Percentiles rank a stretch among this genome's conserved stretches.
These are phyloP conservation scores for Aethes cnicana DNA, from an alignment of 2,888 invertebrate species.

Conservation along the genomic window DNA sequence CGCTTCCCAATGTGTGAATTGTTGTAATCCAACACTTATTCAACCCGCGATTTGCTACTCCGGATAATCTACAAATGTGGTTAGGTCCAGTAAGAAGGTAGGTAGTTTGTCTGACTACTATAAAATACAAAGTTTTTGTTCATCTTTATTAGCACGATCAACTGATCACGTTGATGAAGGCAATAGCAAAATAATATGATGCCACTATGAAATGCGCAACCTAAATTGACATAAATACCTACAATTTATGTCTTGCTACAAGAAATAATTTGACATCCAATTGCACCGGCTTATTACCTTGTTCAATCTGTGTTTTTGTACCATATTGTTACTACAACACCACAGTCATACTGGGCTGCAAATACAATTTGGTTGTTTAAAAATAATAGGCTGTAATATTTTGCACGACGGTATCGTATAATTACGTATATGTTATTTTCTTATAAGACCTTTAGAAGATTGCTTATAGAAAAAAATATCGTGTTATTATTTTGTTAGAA, in stretches of 20 bases:
- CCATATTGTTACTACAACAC: slow-evolving; percentile 19
- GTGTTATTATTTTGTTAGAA: background rate
- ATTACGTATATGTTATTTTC: background rate
- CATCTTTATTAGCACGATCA: too few relatives aligned
- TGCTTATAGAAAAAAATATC: too few relatives aligned
- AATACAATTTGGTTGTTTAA: slow-evolving; percentile 22
- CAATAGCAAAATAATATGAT: slow-evolving; percentile 1
- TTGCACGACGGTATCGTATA: background rate
- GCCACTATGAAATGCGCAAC: background rate
- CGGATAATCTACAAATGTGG: slow-evolving; percentile 16
- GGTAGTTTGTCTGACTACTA: too few relatives aligned
- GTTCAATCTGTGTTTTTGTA: slow-evolving; percentile 7
- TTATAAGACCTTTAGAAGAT: too few relatives aligned
- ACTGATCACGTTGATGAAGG: background rate
- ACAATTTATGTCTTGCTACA: slow-evolving; percentile 10
- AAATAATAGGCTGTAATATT: slow-evolving; percentile 13
- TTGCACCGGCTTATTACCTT: slow-evolving; percentile 21
- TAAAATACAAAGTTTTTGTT: too few relatives aligned
- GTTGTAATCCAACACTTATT: slow-evolving; percentile 12
- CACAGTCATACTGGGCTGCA: slow-evolving; percentile 14
- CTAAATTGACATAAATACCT: slow-evolving; percentile 3
- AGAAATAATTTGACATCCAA: slow-evolving; percentile 14
- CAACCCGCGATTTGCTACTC: background rate
- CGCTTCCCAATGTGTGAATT: slow-evolving; percentile 11
- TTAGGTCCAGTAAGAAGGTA: too few relatives aligned